A percentile compares a stretch with the other conserved stretches of the same genome.
Conservation (phyloP, 2,797 vertebrate species). For the Salarias fasciatus region DNA sequence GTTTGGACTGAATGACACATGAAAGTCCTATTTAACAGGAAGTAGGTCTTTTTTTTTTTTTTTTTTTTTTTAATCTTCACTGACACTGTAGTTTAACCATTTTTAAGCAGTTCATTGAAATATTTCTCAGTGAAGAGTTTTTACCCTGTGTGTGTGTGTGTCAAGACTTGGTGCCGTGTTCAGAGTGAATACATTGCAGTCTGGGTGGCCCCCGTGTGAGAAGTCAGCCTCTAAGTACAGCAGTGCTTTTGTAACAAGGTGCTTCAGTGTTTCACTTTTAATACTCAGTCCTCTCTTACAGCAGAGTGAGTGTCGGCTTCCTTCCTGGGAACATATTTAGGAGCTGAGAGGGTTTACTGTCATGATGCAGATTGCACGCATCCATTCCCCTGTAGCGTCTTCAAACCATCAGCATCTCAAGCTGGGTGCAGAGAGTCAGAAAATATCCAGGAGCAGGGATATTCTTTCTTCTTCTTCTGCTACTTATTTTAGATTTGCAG, state of each 20-base stretch:
- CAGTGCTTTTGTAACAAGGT: slow-evolving; percentile 21
- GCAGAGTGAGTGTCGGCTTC: slow-evolving; percentile 11
- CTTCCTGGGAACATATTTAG: slow-evolving; percentile 15
- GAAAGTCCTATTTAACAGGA: slow-evolving; percentile 35
- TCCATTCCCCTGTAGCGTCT: slow-evolving; percentile 29
- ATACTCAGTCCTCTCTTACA: slow-evolving; percentile 17
- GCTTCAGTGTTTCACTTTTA: slow-evolving; percentile 32
- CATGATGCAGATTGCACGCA: slow-evolving; percentile 34
- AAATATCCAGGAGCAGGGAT: slow-evolving; percentile 15
- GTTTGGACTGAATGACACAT: slow-evolving; percentile 18
- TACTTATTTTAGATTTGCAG: slow-evolving; percentile 1
- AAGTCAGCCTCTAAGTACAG: slow-evolving; percentile 15
- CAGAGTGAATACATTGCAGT: neutral
- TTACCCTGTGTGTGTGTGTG: too few relatives aligned
- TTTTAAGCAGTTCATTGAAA: too few relatives aligned
- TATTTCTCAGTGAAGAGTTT: too few relatives aligned
- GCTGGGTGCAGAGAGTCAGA: neutral
- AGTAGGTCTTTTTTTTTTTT: too few relatives aligned
- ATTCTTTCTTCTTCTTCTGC: neutral
- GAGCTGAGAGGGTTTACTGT: slow-evolving; percentile 40
- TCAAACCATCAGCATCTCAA: slow-evolving; percentile 16
- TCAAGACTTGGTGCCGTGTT: too few relatives aligned
- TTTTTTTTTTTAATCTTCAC: too few relatives aligned
- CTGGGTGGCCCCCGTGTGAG: slow-evolving; percentile 6
- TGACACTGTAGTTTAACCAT: too few relatives aligned